phyloP scores from a whole-genome alignment of 2,797 vertebrate species.

The Sebastes vulpes region DNA sequence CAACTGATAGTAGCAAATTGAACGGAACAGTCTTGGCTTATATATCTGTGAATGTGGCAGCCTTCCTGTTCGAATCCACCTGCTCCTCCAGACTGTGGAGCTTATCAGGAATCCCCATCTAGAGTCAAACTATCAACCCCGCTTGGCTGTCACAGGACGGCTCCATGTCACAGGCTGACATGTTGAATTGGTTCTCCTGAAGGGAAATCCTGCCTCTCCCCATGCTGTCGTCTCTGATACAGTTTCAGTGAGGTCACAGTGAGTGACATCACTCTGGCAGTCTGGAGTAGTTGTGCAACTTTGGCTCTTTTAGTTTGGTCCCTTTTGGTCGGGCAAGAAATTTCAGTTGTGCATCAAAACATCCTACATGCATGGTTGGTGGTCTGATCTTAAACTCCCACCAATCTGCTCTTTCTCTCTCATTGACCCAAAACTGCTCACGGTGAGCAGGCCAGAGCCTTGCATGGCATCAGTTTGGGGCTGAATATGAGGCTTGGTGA shows the following conservation, averaged over 20 bases:
- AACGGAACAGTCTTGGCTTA: neutral
- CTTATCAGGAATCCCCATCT: constrained; percentile 51
- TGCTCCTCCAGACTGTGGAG: neutral
- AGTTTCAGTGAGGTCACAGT: neutral
- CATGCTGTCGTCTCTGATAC: neutral
- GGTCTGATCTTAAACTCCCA: neutral
- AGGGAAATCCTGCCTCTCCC: constrained; percentile 22
- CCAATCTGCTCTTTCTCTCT: too few relatives aligned
- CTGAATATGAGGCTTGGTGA: neutral
- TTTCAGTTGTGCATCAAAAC: neutral
- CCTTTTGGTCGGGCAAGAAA: neutral
- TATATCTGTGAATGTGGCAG: constrained; percentile 3
- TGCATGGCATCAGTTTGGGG: neutral
- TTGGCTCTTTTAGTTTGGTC: neutral
- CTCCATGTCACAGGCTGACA: constrained; percentile 18
- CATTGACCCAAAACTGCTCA: neutral
- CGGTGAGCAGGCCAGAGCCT: neutral
- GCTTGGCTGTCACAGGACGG: constrained; percentile 24
- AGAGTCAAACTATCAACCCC: constrained; percentile 31
- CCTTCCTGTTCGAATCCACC: neutral
- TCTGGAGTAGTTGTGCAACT: neutral
- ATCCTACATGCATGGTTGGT: neutral
- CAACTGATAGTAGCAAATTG: neutral
- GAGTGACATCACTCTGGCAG: neutral
- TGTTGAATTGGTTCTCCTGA: constrained; percentile 16